phyloP scores from a whole-genome alignment of 2,113 vertebrate species.

The Lophura nycthemera region DNA sequence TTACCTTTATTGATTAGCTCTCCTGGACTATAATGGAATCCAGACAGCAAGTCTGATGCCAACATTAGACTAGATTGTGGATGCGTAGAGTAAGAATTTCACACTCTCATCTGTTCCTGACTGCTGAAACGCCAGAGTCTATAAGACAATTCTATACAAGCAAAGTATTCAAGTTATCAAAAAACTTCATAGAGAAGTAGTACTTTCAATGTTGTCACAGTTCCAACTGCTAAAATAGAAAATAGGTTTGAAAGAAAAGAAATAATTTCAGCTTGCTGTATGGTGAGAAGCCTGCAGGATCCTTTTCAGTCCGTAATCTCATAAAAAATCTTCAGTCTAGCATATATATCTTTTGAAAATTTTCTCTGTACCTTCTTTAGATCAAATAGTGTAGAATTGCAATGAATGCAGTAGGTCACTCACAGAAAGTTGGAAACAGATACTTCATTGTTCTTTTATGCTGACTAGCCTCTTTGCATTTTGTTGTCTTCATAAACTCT shows the following conservation, averaged over 20 bases:
- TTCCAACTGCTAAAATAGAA: neutral
- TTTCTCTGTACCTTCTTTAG: neutral
- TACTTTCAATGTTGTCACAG: neutral
- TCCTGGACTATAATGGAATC: neutral
- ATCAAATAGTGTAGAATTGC: neutral
- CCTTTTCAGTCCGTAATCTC: neutral
- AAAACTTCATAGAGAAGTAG: neutral
- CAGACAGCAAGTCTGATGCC: neutral
- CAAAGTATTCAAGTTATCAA: neutral
- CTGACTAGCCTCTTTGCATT: neutral
- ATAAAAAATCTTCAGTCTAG: neutral
- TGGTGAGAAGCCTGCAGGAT: neutral
- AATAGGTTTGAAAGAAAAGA: neutral
- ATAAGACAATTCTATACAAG: neutral
- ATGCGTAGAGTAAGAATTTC: neutral
- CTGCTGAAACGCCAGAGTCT: neutral
- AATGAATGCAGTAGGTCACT: neutral
- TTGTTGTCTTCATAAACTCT: neutral
- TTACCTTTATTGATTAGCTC: slow-evolving; percentile 44
- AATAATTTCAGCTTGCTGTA: neutral
- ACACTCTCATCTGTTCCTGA: neutral
- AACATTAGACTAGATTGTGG: neutral
- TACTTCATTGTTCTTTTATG: neutral
- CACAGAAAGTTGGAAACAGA: neutral
- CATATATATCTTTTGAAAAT: neutral